Evolutionary conservation across 2,113 vertebrate species (phyloP), one percentile per base, ranked within the genome.

Genomic region (Amphiprion percula): DNA sequence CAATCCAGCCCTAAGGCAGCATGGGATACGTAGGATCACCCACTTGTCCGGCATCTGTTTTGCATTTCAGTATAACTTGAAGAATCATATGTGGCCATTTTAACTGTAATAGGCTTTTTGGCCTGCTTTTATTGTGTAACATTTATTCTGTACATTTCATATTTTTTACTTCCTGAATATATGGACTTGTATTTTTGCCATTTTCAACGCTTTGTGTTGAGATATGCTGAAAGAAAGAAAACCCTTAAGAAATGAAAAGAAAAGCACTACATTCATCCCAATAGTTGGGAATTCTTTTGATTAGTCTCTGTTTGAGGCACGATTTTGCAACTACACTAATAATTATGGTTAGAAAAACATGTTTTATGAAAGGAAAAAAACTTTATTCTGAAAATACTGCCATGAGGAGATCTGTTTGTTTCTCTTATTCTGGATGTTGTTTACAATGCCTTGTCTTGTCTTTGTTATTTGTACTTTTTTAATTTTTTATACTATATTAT

Each of bases 401-500:
- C 86, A 86, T 75, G 44, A 85, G 73, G 61, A 90, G 85, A 70
- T 73, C 53, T 21, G 68, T 82, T 61, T 68, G 26, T 87, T 71
- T 86, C 77, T 92, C 88, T 91, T 77, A 71, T 84, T 87, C 72
- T 93, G 68, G 76, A 91, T 93, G 90, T 92, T 87, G 82, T 93
- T 93, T 94, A 93, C 90, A 91, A 88, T 91, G 84, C 83, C 68
- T 90, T 74, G 88, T 92, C 76, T 80, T 60, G 86, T 90, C 64
- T 83, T 85, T 88, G 90, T 93, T 90, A 86, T 94, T 95, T 95
- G 93, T 95, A 95, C 92, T 94, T 95, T 94, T 93, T 88, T 68
- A 85, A 90, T 87, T 93, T 91, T 95, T 95, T 92, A 94, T 95
- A 95, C 93, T 87, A 93, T 93, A 92, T 89, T 89, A 89, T 93